Conservation (phyloP, 2,888 invertebrate species). For the Exephanes ischioxanthus region DNA sequence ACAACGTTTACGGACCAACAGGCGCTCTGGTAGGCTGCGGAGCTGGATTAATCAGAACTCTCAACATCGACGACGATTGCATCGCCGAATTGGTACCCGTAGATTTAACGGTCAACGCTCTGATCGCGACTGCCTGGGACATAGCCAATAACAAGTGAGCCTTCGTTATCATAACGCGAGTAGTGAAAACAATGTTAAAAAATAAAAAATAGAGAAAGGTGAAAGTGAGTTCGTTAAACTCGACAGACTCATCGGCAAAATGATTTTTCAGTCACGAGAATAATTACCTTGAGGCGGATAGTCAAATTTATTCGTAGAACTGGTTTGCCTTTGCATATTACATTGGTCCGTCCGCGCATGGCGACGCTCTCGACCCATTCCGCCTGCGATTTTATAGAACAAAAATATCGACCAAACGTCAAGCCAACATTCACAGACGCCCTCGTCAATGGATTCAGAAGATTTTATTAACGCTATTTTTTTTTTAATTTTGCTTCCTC, state of each 20-base stretch:
- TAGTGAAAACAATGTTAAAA: not conserved
- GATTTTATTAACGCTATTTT: not conserved
- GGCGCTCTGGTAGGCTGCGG: slow-evolving; percentile 85
- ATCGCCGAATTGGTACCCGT: slow-evolving; percentile 85
- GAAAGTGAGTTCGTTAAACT: slow-evolving; percentile 2
- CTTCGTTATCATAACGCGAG: not conserved
- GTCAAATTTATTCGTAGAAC: slow-evolving; percentile 52
- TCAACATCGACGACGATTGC: slow-evolving; percentile 78
- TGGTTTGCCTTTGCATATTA: slow-evolving; percentile 39
- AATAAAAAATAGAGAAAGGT: not conserved
- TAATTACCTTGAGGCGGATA: not conserved
- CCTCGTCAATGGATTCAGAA: slow-evolving; percentile 14
- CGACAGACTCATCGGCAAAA: not conserved
- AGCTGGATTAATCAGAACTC: slow-evolving; percentile 87
- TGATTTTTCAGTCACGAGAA: slow-evolving; percentile 6
- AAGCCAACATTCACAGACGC: slow-evolving; percentile 28
- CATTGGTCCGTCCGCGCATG: not conserved
- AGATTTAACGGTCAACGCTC: slow-evolving; percentile 84
- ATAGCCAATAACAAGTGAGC: slow-evolving; percentile 84
- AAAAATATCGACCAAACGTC: not conserved
- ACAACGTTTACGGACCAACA: slow-evolving; percentile 89
- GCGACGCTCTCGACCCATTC: not conserved
- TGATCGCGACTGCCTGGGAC: slow-evolving; percentile 84
- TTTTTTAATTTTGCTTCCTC: not conserved
- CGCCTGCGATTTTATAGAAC: not conserved